These are phyloP conservation scores for Drosophila helvetica DNA, from an alignment of 2,888 invertebrate species.

Conservation along the genomic window DNA sequence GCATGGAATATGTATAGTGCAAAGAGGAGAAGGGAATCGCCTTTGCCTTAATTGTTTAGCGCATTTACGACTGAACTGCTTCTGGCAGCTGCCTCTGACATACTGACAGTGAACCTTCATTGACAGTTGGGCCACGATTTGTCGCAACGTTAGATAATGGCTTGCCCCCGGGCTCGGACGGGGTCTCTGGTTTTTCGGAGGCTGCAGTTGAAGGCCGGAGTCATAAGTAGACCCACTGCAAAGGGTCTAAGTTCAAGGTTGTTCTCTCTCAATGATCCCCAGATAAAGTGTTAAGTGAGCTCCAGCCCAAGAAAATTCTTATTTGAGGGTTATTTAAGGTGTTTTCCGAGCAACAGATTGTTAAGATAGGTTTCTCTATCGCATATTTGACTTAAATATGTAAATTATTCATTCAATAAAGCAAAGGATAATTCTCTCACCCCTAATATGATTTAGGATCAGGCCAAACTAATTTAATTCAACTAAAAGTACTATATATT, in stretches of 20 bases:
- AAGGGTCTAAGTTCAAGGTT: constrained; percentile 61
- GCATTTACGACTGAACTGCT: constrained; percentile 27
- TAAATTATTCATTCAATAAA: too few species aligned
- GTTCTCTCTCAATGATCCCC: neutral
- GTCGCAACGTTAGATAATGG: constrained; percentile 55
- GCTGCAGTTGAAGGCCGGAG: constrained; percentile 30
- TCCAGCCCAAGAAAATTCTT: constrained; percentile 15
- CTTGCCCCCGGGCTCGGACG: constrained; percentile 45
- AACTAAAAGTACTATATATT: too few species aligned
- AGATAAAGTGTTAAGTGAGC: neutral
- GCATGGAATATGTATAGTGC: neutral
- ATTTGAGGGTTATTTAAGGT: neutral
- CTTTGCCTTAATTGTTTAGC: constrained; percentile 43
- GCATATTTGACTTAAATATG: too few species aligned
- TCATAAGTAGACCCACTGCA: constrained; percentile 10
- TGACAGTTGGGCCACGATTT: constrained; percentile 38
- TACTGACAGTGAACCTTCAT: constrained; percentile 66
- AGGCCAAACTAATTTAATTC: too few species aligned
- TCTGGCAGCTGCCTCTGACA: constrained; percentile 48
- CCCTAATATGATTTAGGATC: too few species aligned
- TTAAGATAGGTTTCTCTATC: neutral
- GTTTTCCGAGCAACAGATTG: neutral
- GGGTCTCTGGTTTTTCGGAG: constrained; percentile 37
- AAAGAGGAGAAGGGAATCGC: neutral
- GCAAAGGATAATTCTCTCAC: too few species aligned